Percentiles rank a stretch among this genome's conserved stretches.
phyloP scores from a whole-genome alignment of 2,113 vertebrate species.

The Cyanoderma ruficeps region DNA sequence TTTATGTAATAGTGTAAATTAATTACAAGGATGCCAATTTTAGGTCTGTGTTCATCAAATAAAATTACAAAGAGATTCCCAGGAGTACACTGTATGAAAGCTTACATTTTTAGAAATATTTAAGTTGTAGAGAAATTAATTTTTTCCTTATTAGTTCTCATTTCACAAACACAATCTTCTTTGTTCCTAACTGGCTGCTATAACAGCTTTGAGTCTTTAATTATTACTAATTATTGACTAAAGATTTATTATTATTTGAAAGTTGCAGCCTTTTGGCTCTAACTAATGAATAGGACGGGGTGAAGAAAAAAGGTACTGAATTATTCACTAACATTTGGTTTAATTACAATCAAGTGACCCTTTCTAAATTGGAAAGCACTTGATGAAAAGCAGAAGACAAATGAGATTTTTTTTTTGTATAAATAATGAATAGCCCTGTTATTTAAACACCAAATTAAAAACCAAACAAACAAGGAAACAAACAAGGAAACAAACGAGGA shows the following conservation, averaged over 20 bases:
- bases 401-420: neutral
- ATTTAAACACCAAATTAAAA: neutral
- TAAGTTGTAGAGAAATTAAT: neutral
- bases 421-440: neutral
- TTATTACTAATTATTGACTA: slow-evolving; percentile 13
- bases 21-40: slow-evolving; percentile 3
- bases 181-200: neutral
- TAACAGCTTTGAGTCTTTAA: neutral
- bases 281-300: neutral
- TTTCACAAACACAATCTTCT: slow-evolving; percentile 2
- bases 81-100: neutral
- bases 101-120: neutral
- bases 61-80: neutral
- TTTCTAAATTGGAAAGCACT: neutral
- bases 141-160: slow-evolving; percentile 6
- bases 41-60: neutral
- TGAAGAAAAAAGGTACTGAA: neutral
- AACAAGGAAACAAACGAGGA: neutral
- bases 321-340: slow-evolving; percentile 35
- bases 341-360: slow-evolving; percentile 1
- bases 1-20: neutral
- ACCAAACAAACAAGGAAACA: neutral
- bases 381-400: slow-evolving; percentile 14
- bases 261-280: neutral
- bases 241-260: slow-evolving; percentile 21